A percentile compares a stretch with the other conserved stretches of the same genome.
Evolutionary conservation across 2,797 vertebrate genomes (phyloP).

Genomic region (Myripristis murdjan): DNA sequence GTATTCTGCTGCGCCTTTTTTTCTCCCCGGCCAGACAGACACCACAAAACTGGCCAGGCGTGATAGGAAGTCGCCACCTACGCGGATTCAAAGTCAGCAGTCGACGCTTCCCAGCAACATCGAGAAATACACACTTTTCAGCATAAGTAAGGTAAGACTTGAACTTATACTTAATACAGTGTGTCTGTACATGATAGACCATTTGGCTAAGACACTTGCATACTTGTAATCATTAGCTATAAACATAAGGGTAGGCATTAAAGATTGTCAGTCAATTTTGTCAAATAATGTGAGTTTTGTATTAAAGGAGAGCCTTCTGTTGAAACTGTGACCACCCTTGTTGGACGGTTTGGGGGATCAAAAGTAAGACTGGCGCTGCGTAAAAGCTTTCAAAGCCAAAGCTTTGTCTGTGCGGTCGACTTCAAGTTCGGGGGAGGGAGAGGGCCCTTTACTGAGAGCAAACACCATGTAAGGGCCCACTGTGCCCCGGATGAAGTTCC

Average conservation of each 20-base stretch:
- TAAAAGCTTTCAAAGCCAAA: slow-evolving; percentile 79
- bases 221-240: neutral
- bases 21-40: slow-evolving; percentile 85
- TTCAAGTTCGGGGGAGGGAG: slow-evolving; percentile 89
- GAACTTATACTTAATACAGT: neutral
- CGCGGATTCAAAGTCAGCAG: slow-evolving; percentile 81
- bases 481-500: slow-evolving; percentile 80
- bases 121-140: slow-evolving; percentile 27
- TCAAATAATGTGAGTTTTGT: slow-evolving; percentile 30
- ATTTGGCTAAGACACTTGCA: neutral
- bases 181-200: neutral
- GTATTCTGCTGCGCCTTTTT: slow-evolving; percentile 89
- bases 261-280: neutral
- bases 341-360: slow-evolving; percentile 41
- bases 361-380: slow-evolving; percentile 44
- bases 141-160: slow-evolving; percentile 66
- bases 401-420: slow-evolving; percentile 84
- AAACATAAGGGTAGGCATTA: neutral
- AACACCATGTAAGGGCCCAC: slow-evolving; percentile 60
- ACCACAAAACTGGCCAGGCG: slow-evolving; percentile 84
- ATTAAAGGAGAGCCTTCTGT: slow-evolving; percentile 12
- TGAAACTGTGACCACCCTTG: slow-evolving; percentile 7
- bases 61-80: slow-evolving; percentile 87
- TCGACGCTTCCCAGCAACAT: slow-evolving; percentile 49
- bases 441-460: slow-evolving; percentile 67